phyloP scores from a whole-genome alignment of 2,113 vertebrate species.

The Oreochromis aureus region DNA sequence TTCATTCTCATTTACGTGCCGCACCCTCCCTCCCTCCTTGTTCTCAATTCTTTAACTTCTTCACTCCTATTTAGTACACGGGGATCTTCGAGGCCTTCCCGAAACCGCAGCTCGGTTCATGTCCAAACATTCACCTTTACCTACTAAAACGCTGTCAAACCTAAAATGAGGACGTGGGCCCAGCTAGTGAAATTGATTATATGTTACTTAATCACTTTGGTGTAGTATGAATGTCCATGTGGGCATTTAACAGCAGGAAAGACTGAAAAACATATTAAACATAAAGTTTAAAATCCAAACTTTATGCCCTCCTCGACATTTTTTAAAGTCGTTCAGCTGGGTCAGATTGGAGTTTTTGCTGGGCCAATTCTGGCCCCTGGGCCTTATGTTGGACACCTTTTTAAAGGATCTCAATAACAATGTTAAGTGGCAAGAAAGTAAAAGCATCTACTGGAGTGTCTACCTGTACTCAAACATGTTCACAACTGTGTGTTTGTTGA shows the following conservation, averaged over 20 bases:
- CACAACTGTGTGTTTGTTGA: conserved; percentile 49
- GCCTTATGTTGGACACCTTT: not conserved
- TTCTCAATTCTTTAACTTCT: too few relatives aligned
- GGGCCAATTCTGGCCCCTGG: not conserved
- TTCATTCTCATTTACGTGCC: too few relatives aligned
- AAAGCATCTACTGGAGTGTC: not conserved
- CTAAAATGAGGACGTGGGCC: too few relatives aligned
- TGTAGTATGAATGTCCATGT: not conserved
- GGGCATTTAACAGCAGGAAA: not conserved
- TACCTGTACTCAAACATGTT: conserved; percentile 17
- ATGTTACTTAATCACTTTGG: not conserved
- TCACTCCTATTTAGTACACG: too few relatives aligned
- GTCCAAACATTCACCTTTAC: too few relatives aligned
- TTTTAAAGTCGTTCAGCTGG: not conserved
- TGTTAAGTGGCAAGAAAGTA: not conserved
- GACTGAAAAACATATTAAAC: not conserved
- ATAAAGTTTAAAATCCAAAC: not conserved
- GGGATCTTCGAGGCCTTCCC: too few relatives aligned
- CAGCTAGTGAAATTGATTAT: fast-evolving
- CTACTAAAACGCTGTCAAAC: too few relatives aligned
- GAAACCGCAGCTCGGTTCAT: too few relatives aligned
- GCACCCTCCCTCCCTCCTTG: too few relatives aligned
- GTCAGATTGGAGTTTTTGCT: not conserved
- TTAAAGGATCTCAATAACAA: not conserved
- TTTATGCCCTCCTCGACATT: not conserved